Percentiles rank a stretch among this genome's conserved stretches.
phyloP scores from a whole-genome alignment of 2,888 invertebrate species.

The Watsonalla cultraria region DNA sequence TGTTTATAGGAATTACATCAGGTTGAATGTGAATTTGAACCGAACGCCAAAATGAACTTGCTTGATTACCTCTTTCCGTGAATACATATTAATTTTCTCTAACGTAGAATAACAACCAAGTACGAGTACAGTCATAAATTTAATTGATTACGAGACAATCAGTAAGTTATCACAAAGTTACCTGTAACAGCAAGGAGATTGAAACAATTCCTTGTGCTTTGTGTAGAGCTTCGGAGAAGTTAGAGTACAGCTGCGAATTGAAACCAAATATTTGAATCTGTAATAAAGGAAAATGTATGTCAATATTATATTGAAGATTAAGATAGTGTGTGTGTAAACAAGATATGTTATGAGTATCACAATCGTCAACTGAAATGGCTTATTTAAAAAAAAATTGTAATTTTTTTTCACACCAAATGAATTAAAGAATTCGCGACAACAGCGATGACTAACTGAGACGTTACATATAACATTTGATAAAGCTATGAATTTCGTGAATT shows the following conservation, averaged over 20 bases:
- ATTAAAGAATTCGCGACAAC: neutral
- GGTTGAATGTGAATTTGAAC: no score
- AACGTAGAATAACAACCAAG: neutral
- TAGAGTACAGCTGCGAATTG: slow-evolving; percentile 97
- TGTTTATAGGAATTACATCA: no score
- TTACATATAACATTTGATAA: neutral
- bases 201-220: slow-evolving; percentile 97
- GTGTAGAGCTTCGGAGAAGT: slow-evolving; percentile 96
- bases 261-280: slow-evolving; percentile 99
- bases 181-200: slow-evolving; percentile 96
- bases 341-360: no score
- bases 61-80: no score
- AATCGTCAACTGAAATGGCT: no score
- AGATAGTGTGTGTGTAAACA: no score
- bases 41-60: no score
- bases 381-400: no score
- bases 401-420: no score
- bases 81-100: no score
- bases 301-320: neutral
- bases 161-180: slow-evolving; percentile 51
- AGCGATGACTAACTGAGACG: neutral
- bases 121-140: no score
- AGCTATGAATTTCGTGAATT: neutral
- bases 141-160: neutral
- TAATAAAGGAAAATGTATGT: slow-evolving; percentile 54